Evolutionary conservation across 2,888 invertebrate species (phyloP).

Genomic region (Mythimna ferrago): DNA sequence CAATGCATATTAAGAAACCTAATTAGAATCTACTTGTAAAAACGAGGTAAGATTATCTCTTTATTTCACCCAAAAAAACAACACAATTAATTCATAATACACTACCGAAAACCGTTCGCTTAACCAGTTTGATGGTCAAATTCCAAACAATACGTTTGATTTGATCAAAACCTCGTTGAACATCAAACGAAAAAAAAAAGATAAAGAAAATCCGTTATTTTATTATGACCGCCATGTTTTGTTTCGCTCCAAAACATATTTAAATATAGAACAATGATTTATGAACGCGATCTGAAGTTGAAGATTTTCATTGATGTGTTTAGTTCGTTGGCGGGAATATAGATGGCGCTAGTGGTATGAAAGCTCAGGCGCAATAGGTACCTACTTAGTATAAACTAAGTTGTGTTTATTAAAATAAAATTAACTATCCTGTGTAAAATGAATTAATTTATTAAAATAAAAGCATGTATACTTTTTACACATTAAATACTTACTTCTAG

Average conservation of each 20-base stretch:
- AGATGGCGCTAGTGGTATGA: slow-evolving; percentile 62
- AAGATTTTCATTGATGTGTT: slow-evolving; percentile 49
- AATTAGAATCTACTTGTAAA: not conserved
- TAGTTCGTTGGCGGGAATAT: slow-evolving; percentile 25
- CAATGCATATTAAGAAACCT: not conserved
- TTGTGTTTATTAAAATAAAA: too few species aligned
- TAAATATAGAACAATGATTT: slow-evolving; percentile 61
- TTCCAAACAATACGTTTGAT: slow-evolving; percentile 33
- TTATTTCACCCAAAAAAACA: slow-evolving; percentile 4
- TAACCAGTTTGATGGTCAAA: slow-evolving; percentile 40
- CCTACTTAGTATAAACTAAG: too few species aligned
- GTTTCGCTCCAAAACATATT: slow-evolving; percentile 52
- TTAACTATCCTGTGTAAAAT: too few species aligned
- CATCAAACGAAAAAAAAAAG: slow-evolving; percentile 40
- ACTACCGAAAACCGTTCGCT: slow-evolving; percentile 17
- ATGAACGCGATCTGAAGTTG: slow-evolving; percentile 40
- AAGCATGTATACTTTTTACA: too few species aligned
- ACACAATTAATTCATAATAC: slow-evolving; percentile 18
- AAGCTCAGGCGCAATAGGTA: slow-evolving; percentile 4
- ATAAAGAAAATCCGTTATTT: slow-evolving; percentile 49
- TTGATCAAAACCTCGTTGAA: slow-evolving; percentile 34
- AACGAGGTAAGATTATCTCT: not conserved
- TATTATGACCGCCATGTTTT: slow-evolving; percentile 53
- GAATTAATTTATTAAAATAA: too few species aligned
- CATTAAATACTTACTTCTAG: too few species aligned